phyloP scores from a whole-genome alignment of 2,888 invertebrate genomes.

The Mesochorus sp. region DNA sequence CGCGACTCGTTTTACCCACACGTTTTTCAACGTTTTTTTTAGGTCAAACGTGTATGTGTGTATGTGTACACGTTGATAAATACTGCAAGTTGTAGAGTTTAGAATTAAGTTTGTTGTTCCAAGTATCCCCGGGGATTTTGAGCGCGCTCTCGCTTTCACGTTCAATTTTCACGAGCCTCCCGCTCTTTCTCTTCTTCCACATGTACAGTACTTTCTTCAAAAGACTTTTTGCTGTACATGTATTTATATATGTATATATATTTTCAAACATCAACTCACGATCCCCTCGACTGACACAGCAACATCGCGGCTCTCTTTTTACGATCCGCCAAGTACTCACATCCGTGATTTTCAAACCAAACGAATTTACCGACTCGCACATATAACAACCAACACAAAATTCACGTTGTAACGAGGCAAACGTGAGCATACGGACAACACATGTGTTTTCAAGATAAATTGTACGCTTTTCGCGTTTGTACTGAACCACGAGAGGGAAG shows the following conservation, averaged over 20 bases:
- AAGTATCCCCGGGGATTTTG: constrained; percentile 44
- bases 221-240: constrained; percentile 2
- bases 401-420: neutral
- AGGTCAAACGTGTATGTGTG: constrained; percentile 13
- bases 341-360: constrained; percentile 44
- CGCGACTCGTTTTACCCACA: constrained; percentile 1
- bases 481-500: too few species aligned
- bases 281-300: constrained; percentile 5
- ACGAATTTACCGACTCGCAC: constrained; percentile 32
- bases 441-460: constrained; percentile 15
- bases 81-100: constrained; percentile 20
- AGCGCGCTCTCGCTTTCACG: constrained; percentile 1
- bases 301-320: constrained; percentile 24
- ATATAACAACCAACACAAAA: neutral
- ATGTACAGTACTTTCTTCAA: constrained; percentile 18
- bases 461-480: too few species aligned
- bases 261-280: constrained; percentile 13
- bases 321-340: constrained; percentile 52
- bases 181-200: neutral
- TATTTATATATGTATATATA: too few species aligned
- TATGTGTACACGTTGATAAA: too few species aligned
- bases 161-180: constrained; percentile 28
- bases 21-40: neutral
- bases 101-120: constrained; percentile 50
- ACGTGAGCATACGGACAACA: constrained; percentile 40